Evolutionary conservation across 1,140 invertebrate species (phyloP), one percentile per base, ranked within the genome.

Genomic region (Drosophila pseudoobscura): DNA sequence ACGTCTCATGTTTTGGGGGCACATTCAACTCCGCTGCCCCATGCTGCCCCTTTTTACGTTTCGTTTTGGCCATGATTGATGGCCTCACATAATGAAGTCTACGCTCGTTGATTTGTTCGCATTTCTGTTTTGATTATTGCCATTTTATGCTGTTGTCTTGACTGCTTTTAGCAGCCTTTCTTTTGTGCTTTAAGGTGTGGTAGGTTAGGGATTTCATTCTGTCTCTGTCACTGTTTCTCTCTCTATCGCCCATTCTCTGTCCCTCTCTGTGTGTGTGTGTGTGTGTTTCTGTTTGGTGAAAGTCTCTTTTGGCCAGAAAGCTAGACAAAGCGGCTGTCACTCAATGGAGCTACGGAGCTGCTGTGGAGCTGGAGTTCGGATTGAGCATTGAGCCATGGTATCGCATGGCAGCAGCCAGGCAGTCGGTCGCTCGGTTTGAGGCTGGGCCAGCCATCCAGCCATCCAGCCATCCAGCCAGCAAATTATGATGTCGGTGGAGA

Each of bases 31-130:
- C 46, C 46, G 6, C 46, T 24, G 56, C 63, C 50, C 35, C 35
- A 39, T 13, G 3, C 35, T 11, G 3, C 11, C 35, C 11, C 35
- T 3, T 39, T 39, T 39, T 13, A 63, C 60, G 56, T 69, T 75
- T 62, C 70, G 46, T 87, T 85, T 85, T 71, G 82, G 82, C 83
- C 65, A 85, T 85, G 82, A 85, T 85, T 85, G 82, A 85, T 85
- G 82, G 76, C 31, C 61, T 58, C 64, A 47, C 82, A 82, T 75
- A 78, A 85, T 85, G 75, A 78, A 78, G 82, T 78, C 78, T 78
- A 64, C 69, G 75, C 59, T 85, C 73, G 80, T 57, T 85, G 75
- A 78, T 87, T 87, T 77, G 80, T 64, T 80, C 58, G 39, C 45
- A 66, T 77, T 80, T 82, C 73, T 83, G 79, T 85, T 85, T 85